Conservation (phyloP, 2,113 vertebrate species). For the Platysteira castanea region DNA sequence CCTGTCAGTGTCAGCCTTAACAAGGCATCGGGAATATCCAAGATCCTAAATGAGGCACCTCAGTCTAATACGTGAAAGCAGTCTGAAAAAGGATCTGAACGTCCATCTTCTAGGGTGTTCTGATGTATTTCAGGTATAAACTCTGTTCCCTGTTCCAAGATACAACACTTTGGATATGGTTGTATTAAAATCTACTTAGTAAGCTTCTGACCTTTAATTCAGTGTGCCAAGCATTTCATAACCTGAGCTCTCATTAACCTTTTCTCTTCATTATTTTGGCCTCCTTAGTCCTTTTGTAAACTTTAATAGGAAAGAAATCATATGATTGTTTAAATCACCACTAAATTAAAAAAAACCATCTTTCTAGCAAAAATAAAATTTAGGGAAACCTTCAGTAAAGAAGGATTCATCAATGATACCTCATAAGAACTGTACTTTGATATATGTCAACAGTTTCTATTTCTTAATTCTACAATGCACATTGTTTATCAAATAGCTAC, state of each 20-base stretch:
- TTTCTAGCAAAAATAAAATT: not conserved
- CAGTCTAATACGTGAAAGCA: not conserved
- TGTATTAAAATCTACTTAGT: not conserved
- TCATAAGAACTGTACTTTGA: not conserved
- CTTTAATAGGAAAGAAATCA: not conserved
- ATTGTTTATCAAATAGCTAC: not conserved
- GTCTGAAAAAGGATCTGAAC: not conserved
- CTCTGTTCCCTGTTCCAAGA: not conserved
- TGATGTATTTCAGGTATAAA: not conserved
- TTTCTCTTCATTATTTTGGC: not conserved
- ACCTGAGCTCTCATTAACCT: not conserved
- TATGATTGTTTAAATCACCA: not conserved
- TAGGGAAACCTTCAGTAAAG: not conserved
- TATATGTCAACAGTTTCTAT: not conserved
- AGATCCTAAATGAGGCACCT: not conserved
- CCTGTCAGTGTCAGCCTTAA: not conserved
- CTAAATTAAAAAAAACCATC: not conserved
- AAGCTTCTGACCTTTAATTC: not conserved
- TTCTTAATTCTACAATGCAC: not conserved
- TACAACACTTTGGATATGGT: rapidly evolving
- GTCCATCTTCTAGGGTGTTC: not conserved
- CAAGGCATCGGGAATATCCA: not conserved
- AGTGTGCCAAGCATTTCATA: not conserved
- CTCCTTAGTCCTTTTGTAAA: not conserved
- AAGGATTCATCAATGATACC: not conserved